phyloP scores from a whole-genome alignment of 1,140 invertebrate genomes.

The Drosophila funebris region DNA sequence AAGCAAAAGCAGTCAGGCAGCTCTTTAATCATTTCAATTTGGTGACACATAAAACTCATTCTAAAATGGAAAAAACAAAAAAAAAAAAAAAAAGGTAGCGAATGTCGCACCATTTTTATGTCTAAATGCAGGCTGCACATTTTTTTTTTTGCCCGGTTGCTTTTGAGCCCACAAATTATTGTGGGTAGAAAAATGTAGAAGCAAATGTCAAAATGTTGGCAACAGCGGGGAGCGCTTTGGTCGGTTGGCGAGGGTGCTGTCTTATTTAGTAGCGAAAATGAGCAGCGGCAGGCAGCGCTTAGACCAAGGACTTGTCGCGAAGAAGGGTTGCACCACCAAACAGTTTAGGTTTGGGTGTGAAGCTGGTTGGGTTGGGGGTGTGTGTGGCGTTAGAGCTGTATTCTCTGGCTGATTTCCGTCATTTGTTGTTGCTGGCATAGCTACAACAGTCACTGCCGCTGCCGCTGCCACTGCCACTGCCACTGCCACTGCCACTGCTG shows the following conservation, averaged over 20 bases:
- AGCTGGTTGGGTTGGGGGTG: background rate
- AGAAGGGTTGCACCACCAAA: constrained; percentile 30
- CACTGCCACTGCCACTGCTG: constrained; percentile 20
- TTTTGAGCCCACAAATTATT: constrained; percentile 60
- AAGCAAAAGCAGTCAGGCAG: constrained; percentile 6
- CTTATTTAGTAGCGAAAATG: constrained; percentile 80
- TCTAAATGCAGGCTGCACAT: constrained; percentile 44
- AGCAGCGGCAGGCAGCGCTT: constrained; percentile 64
- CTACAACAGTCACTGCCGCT: constrained; percentile 3
- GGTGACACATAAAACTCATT: constrained; percentile 34
- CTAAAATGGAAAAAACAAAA: constrained; percentile 5
- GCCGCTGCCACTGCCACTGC: constrained; percentile 19
- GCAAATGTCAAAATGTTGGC: constrained; percentile 68
- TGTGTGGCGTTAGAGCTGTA: constrained; percentile 26
- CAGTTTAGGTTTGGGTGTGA: background rate
- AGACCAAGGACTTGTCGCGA: constrained; percentile 55
- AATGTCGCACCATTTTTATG: constrained; percentile 32
- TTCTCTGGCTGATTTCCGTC: constrained; percentile 72
- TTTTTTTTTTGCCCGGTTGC: constrained; percentile 38
- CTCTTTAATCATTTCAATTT: constrained; percentile 41
- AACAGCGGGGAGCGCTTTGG: background rate
- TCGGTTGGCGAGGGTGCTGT: constrained; percentile 30
- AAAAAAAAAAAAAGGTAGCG: constrained; percentile 11
- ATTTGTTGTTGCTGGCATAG: constrained; percentile 40
- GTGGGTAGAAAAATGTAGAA: constrained; percentile 15